phyloP scores from a whole-genome alignment of 2,888 invertebrate genomes.

The Drosophila kuntzei region DNA sequence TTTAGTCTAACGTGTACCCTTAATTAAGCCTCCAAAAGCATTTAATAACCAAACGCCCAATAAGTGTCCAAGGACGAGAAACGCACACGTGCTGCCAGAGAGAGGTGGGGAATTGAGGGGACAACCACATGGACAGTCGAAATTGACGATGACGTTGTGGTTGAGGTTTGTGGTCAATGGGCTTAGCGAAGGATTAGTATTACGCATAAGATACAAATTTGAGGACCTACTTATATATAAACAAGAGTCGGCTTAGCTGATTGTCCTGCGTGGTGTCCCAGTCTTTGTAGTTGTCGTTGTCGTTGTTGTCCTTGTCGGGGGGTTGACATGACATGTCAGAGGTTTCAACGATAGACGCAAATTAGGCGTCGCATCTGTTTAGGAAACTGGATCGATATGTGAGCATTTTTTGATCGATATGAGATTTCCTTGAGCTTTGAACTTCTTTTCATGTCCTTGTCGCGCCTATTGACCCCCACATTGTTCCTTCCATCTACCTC shows the following conservation, averaged over 20 bases:
- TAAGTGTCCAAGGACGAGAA: constrained; percentile 56
- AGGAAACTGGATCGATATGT: constrained; percentile 59
- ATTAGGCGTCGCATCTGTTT: constrained; percentile 74
- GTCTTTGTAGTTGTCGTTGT: neutral
- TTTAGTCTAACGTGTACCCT: constrained; percentile 61
- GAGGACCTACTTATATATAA: constrained; percentile 29
- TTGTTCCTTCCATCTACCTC: neutral
- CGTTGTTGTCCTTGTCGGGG: constrained; percentile 48
- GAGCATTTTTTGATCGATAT: constrained; percentile 53
- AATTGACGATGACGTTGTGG: constrained; percentile 24
- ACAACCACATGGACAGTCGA: neutral
- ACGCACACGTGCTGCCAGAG: constrained; percentile 55
- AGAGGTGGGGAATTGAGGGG: neutral
- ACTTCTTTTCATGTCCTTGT: constrained; percentile 73
- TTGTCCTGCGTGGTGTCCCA: constrained; percentile 18
- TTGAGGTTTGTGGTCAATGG: constrained; percentile 31
- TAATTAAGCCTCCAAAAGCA: constrained; percentile 75
- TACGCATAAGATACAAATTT: constrained; percentile 55
- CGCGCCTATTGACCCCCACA: constrained; percentile 49
- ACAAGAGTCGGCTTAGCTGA: neutral
- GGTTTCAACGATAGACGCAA: constrained; percentile 54
- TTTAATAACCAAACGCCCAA: constrained; percentile 69
- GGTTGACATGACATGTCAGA: constrained; percentile 59
- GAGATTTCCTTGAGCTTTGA: constrained; percentile 73
- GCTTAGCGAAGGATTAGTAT: constrained; percentile 47